Base-by-base conservation (phyloP, 1,140 invertebrate species). In the Ceratitis capitata region DNA sequence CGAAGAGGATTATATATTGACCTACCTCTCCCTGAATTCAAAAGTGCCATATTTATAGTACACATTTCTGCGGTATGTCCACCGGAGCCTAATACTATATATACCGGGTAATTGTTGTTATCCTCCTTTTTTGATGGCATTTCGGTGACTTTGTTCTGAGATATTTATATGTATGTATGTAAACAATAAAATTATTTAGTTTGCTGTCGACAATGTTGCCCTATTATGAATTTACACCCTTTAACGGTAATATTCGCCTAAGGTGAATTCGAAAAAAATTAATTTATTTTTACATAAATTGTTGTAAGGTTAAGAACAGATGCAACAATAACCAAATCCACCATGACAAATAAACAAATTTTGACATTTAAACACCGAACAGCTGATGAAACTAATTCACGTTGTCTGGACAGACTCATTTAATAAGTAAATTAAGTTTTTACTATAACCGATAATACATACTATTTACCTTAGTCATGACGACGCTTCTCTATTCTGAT, bases 1-100 rank as follows among this genome's bases (percentile, higher is more conserved):
- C 96, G 87, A 2, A 91, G 82, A 0, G 88, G 87, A 6, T 86
- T 85, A 78, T 89, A 90, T 4, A 86, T 89, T 95, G 92, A 2
- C 3, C 95, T 96, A 3, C 89, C 89, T 91, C 96, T 98, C 91
- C 87, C 85, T 89, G 90, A 88, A 95, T 92, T 49, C 16, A 91
- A 32, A 29, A 97, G 89, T 53, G 93, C 92, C 86, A 94, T 91
- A 39, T 96, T 89, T 39, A 98, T 92, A 85, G 94, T 92, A 58
- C 98, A 89, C 94, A 99, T 97, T 93, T 99, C 98, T 42, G 95
- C 95, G 3, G 98, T 98, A 91, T 99, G 98, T 14, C 96, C 95
- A 26, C 96, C 94, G 6, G 94, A 95, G 14, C 94, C 94, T 56
- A 95, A 91, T 56, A 95, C 92, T 64, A 95, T 93, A 87, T 94